Percentiles rank a stretch among this genome's conserved stretches.
Conservation (phyloP, 2,113 vertebrate species). For the Buteo buteo region DNA sequence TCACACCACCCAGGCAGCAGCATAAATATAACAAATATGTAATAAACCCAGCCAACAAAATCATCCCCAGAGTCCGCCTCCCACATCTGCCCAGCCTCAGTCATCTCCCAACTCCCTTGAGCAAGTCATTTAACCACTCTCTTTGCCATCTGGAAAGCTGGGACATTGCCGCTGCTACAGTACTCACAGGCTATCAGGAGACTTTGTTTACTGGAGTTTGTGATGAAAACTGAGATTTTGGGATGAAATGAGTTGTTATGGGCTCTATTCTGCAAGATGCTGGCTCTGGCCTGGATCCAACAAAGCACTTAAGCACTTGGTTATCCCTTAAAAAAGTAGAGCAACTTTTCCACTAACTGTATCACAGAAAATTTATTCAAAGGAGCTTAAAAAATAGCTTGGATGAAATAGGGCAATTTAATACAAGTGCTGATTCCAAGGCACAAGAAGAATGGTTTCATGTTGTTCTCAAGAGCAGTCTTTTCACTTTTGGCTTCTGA, state of each 20-base stretch:
- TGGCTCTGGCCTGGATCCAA: conserved; percentile 36
- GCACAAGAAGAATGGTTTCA: neutral
- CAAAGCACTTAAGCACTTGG: neutral
- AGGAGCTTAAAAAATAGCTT: neutral
- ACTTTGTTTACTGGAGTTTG: conserved; percentile 1
- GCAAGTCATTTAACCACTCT: neutral
- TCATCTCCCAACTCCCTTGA: neutral
- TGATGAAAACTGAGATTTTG: conserved; percentile 20
- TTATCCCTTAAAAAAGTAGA: neutral
- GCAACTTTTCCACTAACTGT: neutral
- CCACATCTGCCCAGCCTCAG: conserved; percentile 30
- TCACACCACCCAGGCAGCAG: conserved; percentile 5
- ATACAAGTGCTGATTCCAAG: neutral
- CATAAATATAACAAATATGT: neutral
- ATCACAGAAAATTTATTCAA: neutral
- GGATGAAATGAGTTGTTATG: conserved; percentile 14
- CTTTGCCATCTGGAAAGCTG: conserved; percentile 8
- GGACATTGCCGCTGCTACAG: neutral
- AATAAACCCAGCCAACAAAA: conserved; percentile 12
- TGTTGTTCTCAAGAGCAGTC: neutral
- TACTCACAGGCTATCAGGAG: neutral
- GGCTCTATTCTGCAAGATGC: conserved; percentile 14
- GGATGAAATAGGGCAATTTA: neutral
- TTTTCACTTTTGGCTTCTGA: neutral
- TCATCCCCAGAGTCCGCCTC: neutral